phyloP scores from a whole-genome alignment of 2,888 invertebrate species.

The Drosophila atroscutellata region DNA sequence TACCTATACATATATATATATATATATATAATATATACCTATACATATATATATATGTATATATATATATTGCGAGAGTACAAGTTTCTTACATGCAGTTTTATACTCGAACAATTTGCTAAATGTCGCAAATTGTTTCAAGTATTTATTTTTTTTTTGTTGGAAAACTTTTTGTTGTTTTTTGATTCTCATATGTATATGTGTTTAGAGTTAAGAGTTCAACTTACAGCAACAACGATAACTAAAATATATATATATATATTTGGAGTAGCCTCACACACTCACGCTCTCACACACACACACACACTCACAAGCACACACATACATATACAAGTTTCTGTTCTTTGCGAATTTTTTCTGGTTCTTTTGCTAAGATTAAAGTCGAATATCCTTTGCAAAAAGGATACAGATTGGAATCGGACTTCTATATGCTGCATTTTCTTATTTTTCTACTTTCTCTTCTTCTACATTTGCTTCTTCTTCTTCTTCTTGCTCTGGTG shows the following conservation, averaged over 20 bases:
- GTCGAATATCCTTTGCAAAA: constrained; percentile 29
- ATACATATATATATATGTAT: background rate
- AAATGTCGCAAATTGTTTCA: no score
- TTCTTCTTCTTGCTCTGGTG: constrained; percentile 46
- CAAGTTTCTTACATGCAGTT: constrained; percentile 17
- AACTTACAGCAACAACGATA: constrained; percentile 50
- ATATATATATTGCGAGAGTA: constrained; percentile 9
- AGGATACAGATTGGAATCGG: background rate
- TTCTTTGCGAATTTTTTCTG: constrained; percentile 30
- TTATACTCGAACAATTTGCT: constrained; percentile 43
- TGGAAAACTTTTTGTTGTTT: constrained; percentile 54
- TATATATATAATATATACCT: background rate
- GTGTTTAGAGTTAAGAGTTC: constrained; percentile 28
- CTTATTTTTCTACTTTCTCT: constrained; percentile 14
- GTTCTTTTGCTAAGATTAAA: constrained; percentile 63
- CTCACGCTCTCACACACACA: background rate
- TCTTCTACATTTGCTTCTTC: constrained; percentile 28
- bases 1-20: background rate
- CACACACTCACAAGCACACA: constrained; percentile 11
- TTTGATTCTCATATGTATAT: constrained; percentile 54
- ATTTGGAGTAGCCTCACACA: background rate
- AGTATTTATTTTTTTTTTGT: constrained; percentile 14
- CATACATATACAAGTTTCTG: constrained; percentile 6
- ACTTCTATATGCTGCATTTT: background rate
- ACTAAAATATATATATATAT: constrained; percentile 17